Base-by-base conservation (phyloP, 37 sponge, comb jelly and placozoan genomes). In the Crambe crambe region DNA sequence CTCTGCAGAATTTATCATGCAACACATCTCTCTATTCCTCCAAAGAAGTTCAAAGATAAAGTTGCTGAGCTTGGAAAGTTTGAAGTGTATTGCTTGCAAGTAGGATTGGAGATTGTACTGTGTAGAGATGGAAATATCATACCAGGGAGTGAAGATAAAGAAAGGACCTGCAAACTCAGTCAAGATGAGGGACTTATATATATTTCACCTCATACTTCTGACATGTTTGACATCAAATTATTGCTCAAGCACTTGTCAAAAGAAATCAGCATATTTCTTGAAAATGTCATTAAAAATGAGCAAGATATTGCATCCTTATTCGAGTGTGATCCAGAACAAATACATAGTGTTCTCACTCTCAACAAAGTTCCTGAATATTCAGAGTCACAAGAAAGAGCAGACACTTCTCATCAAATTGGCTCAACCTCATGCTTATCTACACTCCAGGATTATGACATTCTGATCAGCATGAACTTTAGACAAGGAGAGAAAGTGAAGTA, bases 131-230 rank as follows among this genome's bases (percentile, higher is more conserved):
- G 67, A 15, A 29, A 9, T 34, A 27, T 40, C 3, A 47, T 86
- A 44, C 62, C 60, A 32, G 74, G 57, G 2, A 59, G 79, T 41
- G 73, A 78, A 27, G 30, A 25, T 54, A 42, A 25, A 17, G 42
- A 6, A 1, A 42, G 30, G 26, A 54, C 25, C 35, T 35, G 43
- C 23, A 29, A 27, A 9, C 4, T 65, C 23, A 2, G 27, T 27
- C 39, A 42, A 25, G 47, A 3, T 22, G 61, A 59, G 12, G 22
- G 3, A 5, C 2, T 36, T 6, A 30, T 86, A n/a, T 72, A 59
- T 63, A 72, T 86, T 29, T 40, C 82, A 34, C 73, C 86, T 3
- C 86, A 86, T 63, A 41, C 37, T 42, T n/a, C n/a, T n/a, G 37
- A 58, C 25, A 25, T 54, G 36, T 37, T 10, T 62, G 56, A 78